Percentiles rank a stretch among this genome's conserved stretches.
Conservation (phyloP, 2,113 vertebrate species). For the Muscicapa adusta region DNA sequence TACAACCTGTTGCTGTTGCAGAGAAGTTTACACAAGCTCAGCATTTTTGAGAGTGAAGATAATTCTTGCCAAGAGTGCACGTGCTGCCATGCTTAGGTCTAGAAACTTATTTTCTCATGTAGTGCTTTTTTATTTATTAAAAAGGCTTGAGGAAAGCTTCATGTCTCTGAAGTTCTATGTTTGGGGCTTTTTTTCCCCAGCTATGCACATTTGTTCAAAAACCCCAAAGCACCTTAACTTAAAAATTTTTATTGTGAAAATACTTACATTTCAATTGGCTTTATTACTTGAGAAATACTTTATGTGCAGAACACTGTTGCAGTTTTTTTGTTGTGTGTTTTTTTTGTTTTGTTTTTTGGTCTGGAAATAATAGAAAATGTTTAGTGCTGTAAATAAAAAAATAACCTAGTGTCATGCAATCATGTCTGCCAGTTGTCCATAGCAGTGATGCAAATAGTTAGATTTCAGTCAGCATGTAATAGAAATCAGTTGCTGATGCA, state of each 20-base stretch:
- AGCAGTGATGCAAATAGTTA: not conserved
- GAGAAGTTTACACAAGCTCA: not conserved
- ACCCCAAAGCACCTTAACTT: not conserved
- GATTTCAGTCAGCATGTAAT: not conserved
- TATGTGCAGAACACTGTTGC: not conserved
- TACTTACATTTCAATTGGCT: not conserved
- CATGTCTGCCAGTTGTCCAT: not conserved
- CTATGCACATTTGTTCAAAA: not conserved
- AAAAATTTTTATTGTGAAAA: not conserved
- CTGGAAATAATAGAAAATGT: not conserved
- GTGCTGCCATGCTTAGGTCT: fast-evolving
- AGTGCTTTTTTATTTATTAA: not conserved
- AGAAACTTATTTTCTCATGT: not conserved
- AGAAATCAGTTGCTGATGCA: not conserved
- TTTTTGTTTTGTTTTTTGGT: not conserved
- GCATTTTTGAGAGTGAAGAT: not conserved
- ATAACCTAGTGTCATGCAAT: not conserved
- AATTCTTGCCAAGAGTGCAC: not conserved
- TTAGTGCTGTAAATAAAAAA: not conserved
- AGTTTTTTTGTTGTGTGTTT: not conserved
- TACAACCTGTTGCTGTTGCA: not conserved
- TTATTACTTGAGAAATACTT: not conserved
- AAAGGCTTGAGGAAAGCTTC: not conserved
- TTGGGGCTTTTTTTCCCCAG: not conserved
- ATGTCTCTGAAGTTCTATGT: not conserved